Base-by-base conservation (phyloP, 2,113 vertebrate species). In the Calyptomena viridis region DNA sequence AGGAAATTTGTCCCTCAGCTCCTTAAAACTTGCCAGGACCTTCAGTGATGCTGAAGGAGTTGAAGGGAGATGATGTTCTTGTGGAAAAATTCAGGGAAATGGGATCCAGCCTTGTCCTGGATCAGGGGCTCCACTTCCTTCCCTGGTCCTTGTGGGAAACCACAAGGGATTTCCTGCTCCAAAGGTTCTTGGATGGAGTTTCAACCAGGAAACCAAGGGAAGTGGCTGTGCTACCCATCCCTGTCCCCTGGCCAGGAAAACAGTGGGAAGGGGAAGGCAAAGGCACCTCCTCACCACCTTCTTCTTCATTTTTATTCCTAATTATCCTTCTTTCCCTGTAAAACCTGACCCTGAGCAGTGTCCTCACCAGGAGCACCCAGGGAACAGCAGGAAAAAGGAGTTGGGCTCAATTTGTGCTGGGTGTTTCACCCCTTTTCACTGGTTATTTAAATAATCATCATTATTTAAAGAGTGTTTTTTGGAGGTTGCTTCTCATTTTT, bases 191-290 rank as follows among this genome's bases (percentile, higher is more conserved):
- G 64, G 47, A 18, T 47, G 64, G 3, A 24, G 16, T 21, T 80
- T 47, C 60, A 20, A 9, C 6, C 35, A 63, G 60, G 39, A 30
- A 14, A 9, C 60, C 39, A 27, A 14, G 3, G 83, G 60, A 50
- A 56, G 60, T 23, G 6, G 12, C 50, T 6, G 30, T 5, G 8
- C 44, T 35, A 10, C 62, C 31, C 33, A 2, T 31, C 52, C 83
- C 72, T 6, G 0, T n/a, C n/a, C 82, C 11, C 2, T 6, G 4
- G 7, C 37, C 4, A 5, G 31, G n/a, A 33, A n/a, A 42, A 25
- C 7, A 21, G 28, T 11, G 39, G 58, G 50, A 50, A 35, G 58
- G 31, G 58, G 35, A 46, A 56, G 33, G 87, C 60, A n/a, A 46
- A 82, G 44, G 47, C 62, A 53, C 55, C 55, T 55, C 71, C 47